Base-by-base conservation (phyloP, 1,140 invertebrate genomes). In the Conus ventricosus region DNA sequence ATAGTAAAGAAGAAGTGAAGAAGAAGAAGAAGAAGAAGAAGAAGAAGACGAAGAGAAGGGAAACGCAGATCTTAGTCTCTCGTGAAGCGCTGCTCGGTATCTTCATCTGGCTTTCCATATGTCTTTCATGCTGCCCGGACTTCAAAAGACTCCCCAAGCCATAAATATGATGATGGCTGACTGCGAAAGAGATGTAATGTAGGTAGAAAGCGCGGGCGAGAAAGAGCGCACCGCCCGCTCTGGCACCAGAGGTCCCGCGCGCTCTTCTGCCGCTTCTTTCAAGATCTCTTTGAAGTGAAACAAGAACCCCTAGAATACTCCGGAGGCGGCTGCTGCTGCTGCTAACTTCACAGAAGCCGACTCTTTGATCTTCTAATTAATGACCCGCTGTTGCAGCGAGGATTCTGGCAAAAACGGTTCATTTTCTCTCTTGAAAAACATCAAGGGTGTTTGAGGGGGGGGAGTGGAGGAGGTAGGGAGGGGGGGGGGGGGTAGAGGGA, bases 321-420 rank as follows among this genome's bases (percentile, higher is more conserved):
- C 39, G 54, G 88, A 84, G 88, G 55, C 76, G 88, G 87, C 88
- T 86, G 84, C 88, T 86, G 89, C 90, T 87, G 89, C 88, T 89
- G 89, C 84, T 84, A 53, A 88, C 84, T 88, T 90, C 88, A 87
- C 39, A 89, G 87, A 87, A 57, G 13, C 60, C 55, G 67, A 84
- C 84, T 85, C 89, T 92, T 92, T 91, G 89, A 91, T 91, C 88
- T 91, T 87, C 76, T 88, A 90, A 91, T 88, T 88, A 92, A 90
- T 91, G 90, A 90, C 83, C 90, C 89, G 82, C 87, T 88, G 88
- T 88, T 91, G 83, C 88, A 89, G 90, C 89, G 78, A 82, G 87
- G 60, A 83, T 88, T 87, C 89, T 87, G 86, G 87, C 85, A 71
- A 91, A 89, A 89, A 87, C 71, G 88, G 85, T 86, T 80, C 86